These are phyloP conservation scores for Halcyon malimbica DNA, from an alignment of 2,113 vertebrate genomes.

Conservation along the genomic window DNA sequence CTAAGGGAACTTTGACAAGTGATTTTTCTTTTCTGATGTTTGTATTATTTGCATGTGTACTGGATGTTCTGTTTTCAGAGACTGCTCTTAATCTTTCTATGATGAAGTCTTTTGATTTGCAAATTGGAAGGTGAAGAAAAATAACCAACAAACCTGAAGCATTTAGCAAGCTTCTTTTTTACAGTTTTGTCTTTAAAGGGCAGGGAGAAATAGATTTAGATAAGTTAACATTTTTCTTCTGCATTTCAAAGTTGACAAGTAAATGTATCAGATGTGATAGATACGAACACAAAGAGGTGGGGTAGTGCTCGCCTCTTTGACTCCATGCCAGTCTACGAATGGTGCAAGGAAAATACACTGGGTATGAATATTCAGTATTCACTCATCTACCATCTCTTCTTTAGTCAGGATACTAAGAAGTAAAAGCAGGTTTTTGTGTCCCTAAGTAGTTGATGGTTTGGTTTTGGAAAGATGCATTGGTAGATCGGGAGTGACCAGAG, in stretches of 20 bases:
- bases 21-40: background rate
- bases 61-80: background rate
- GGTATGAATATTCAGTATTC: slow-evolving; percentile 51
- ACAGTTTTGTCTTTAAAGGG: background rate
- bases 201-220: background rate
- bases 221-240: background rate
- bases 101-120: slow-evolving; percentile 1
- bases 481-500: background rate
- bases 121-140: slow-evolving; percentile 32
- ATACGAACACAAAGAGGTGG: background rate
- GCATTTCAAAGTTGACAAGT: slow-evolving; percentile 15
- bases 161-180: background rate
- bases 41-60: background rate
- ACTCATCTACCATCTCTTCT: background rate
- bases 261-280: slow-evolving; percentile 25
- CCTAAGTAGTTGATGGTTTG: background rate
- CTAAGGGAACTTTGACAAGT: background rate
- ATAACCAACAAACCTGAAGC: background rate
- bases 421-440: slow-evolving; percentile 20
- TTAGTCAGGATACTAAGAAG: slow-evolving; percentile 12
- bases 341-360: slow-evolving; percentile 26
- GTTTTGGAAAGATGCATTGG: background rate
- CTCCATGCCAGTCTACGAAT: slow-evolving; percentile 28
- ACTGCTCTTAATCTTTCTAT: background rate
- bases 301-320: slow-evolving; percentile 22